These are phyloP conservation scores for Mirza zaza DNA, from an alignment of 2,113 vertebrate species.

Conservation along the genomic window DNA sequence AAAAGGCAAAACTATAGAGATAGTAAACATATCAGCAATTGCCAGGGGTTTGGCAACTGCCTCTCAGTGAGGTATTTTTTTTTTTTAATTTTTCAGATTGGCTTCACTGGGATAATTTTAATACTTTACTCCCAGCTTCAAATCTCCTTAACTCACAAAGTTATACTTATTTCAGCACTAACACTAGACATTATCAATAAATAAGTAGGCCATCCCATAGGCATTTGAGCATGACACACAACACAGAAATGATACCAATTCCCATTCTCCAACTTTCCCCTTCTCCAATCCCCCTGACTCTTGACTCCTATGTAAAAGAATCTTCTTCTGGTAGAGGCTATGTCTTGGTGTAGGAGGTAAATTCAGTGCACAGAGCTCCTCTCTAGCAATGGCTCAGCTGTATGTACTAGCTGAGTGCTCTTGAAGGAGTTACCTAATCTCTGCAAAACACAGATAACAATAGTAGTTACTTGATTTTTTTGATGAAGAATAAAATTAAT, in stretches of 20 bases:
- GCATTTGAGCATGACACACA: not conserved
- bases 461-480: not conserved
- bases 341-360: not conserved
- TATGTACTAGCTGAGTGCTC: not conserved
- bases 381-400: not conserved
- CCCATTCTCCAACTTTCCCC: not conserved
- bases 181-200: not conserved
- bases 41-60: not conserved
- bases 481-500: not conserved
- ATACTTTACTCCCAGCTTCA: not conserved
- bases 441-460: not conserved
- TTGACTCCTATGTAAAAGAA: not conserved
- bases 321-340: not conserved
- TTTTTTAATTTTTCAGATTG: not conserved
- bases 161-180: not conserved
- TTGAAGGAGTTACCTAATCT: not conserved
- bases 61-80: not conserved
- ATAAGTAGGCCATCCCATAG: not conserved
- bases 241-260: not conserved
- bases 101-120: conserved; percentile 17
- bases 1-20: not conserved
- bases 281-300: not conserved
- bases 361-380: not conserved
- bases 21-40: not conserved
- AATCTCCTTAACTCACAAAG: not conserved